phyloP scores from a whole-genome alignment of 2,888 invertebrate genomes.

The Conops quadrifasciatus region DNA sequence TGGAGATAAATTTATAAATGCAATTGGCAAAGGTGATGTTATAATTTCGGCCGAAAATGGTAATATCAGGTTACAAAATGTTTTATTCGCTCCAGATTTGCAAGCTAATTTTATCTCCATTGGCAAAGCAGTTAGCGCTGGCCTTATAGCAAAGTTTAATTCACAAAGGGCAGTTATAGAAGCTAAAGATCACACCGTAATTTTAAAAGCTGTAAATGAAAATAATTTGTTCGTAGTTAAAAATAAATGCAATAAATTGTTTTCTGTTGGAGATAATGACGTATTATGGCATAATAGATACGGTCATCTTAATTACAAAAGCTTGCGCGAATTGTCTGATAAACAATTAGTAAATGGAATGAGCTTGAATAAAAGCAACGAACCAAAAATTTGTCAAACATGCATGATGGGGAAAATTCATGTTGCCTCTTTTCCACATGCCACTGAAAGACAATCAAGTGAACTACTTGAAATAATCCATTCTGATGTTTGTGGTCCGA shows the following conservation, averaged over 20 bases:
- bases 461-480: neutral
- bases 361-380: slow-evolving; percentile 2
- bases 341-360: too few relatives aligned
- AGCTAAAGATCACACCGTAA: neutral
- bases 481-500: too few relatives aligned
- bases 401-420: slow-evolving; percentile 10
- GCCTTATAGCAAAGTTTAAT: too few relatives aligned
- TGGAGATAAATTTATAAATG: slow-evolving; percentile 6
- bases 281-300: neutral
- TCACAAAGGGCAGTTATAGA: neutral
- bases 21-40: slow-evolving; percentile 4
- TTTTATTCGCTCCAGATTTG: neutral
- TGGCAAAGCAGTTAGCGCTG: neutral
- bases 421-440: neutral
- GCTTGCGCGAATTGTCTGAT: slow-evolving; percentile 3
- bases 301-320: slow-evolving; percentile 7
- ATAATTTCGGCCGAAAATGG: neutral
- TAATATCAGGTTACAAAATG: slow-evolving; percentile 7
- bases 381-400: neutral
- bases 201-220: slow-evolving; percentile 10
- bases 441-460: slow-evolving; percentile 1
- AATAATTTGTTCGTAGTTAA: too few relatives aligned
- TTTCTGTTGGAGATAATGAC: neutral
- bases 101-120: neutral
- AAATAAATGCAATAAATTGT: slow-evolving; percentile 6